These are phyloP conservation scores for Octopus bimaculoides DNA, from an alignment of 1,140 invertebrate genomes.

Conservation along the genomic window DNA sequence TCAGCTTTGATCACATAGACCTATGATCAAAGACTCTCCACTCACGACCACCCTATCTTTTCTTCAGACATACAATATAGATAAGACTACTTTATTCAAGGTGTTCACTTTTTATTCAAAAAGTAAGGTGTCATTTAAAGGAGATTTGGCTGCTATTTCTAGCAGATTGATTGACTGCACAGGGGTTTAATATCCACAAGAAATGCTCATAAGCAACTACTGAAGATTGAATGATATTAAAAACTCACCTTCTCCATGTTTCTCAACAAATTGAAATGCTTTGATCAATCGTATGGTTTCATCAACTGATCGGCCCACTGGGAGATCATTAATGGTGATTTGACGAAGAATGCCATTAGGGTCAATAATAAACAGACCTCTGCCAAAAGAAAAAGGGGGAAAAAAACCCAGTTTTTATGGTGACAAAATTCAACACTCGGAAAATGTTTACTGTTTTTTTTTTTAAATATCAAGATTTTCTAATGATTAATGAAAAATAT, in stretches of 20 bases:
- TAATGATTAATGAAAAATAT: too few species aligned
- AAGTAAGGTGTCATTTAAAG: neutral
- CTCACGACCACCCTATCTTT: too few species aligned
- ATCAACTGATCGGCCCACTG: constrained; percentile 89
- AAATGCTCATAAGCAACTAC: neutral
- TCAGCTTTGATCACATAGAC: too few species aligned
- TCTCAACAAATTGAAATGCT: constrained; percentile 90
- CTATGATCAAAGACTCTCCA: too few species aligned
- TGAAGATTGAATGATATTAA: neutral
- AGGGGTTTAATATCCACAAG: neutral
- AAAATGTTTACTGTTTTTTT: too few species aligned
- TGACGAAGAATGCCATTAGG: constrained; percentile 65
- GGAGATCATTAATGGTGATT: constrained; percentile 70
- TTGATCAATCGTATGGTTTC: constrained; percentile 86
- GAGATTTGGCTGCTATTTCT: neutral
- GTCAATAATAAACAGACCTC: constrained; percentile 66
- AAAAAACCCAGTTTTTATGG: neutral
- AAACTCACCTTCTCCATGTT: constrained; percentile 76
- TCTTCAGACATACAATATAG: neutral
- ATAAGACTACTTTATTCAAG: neutral
- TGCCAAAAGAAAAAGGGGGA: constrained; percentile 38
- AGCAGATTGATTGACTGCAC: neutral
- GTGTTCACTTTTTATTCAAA: neutral
- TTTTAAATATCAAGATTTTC: too few species aligned
- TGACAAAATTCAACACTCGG: too few species aligned